A percentile compares a stretch with the other conserved stretches of the same genome.
phyloP scores from a whole-genome alignment of 2,113 vertebrate species.

The Eubucco bourcierii region DNA sequence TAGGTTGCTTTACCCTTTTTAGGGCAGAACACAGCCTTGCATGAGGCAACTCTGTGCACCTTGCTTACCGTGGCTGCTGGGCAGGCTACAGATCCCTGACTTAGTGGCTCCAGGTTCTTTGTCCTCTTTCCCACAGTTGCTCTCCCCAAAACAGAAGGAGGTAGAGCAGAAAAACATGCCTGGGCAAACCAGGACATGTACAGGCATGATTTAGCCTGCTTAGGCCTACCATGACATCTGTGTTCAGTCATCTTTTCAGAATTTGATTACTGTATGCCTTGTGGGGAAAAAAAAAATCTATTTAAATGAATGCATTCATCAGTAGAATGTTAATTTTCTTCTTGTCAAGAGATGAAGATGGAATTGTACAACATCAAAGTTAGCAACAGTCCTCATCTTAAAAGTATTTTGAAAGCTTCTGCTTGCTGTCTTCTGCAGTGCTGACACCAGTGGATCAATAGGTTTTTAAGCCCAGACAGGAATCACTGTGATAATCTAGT shows the following conservation, averaged over 20 bases:
- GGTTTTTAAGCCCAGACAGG: conserved; percentile 62
- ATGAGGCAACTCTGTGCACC: too few relatives aligned
- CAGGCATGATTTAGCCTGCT: too few relatives aligned
- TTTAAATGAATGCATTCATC: conserved; percentile 46
- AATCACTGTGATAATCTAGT: conserved; percentile 61
- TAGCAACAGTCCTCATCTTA: not conserved
- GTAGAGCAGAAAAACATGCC: too few relatives aligned
- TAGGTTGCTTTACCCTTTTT: too few relatives aligned
- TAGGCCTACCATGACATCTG: too few relatives aligned
- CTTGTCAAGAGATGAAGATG: conserved; percentile 6
- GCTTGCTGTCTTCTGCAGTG: conserved; percentile 41
- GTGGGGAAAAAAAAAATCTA: not conserved
- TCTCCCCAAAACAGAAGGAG: too few relatives aligned
- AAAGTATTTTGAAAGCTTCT: conserved; percentile 46
- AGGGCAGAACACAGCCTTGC: too few relatives aligned
- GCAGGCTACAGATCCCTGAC: too few relatives aligned
- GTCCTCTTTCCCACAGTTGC: too few relatives aligned
- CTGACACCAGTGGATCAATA: conserved; percentile 61
- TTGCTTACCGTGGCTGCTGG: too few relatives aligned
- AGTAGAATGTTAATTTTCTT: conserved; percentile 38
- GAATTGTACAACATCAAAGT: conserved; percentile 32
- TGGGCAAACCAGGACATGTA: too few relatives aligned
- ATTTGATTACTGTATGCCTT: not conserved
- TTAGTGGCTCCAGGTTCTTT: too few relatives aligned
- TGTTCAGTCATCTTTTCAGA: not conserved